Conservation (phyloP, 1,140 invertebrate species). For the Hyphantria cunea region DNA sequence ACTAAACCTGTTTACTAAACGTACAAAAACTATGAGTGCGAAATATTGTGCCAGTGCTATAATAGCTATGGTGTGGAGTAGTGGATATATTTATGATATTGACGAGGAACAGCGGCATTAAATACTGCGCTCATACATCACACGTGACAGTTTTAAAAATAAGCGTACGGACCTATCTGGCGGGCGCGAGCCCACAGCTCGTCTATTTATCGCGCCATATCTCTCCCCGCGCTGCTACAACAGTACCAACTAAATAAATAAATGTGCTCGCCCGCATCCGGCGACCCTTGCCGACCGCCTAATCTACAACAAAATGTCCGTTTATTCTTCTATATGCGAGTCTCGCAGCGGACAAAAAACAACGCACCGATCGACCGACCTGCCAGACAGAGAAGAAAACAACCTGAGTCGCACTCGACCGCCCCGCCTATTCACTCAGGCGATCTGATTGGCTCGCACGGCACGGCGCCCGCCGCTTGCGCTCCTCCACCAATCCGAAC, state of each 20-base stretch:
- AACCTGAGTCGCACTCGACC: constrained; percentile 48
- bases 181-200: constrained; percentile 52
- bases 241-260: constrained; percentile 71
- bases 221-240: constrained; percentile 48
- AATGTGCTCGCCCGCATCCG: constrained; percentile 68
- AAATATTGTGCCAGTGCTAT: constrained; percentile 13
- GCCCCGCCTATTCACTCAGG: constrained; percentile 76
- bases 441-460: constrained; percentile 53
- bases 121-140: constrained; percentile 45
- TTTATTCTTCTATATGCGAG: constrained; percentile 77
- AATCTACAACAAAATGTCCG: constrained; percentile 75
- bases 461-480: constrained; percentile 75
- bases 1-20: no score
- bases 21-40: no score
- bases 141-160: constrained; percentile 51
- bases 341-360: constrained; percentile 61
- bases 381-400: constrained; percentile 51
- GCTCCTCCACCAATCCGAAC: constrained; percentile 55
- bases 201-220: constrained; percentile 73
- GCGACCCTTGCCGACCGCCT: constrained; percentile 61
- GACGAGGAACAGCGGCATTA: constrained; percentile 1
- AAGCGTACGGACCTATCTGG: constrained; percentile 32
- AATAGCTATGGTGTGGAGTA: neutral
- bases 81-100: neutral
- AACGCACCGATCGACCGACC: constrained; percentile 59